Percentiles rank a stretch among this genome's conserved stretches.
phyloP scores from a whole-genome alignment of 2,113 vertebrate species.

The Ophthalmolycus amberensis region DNA sequence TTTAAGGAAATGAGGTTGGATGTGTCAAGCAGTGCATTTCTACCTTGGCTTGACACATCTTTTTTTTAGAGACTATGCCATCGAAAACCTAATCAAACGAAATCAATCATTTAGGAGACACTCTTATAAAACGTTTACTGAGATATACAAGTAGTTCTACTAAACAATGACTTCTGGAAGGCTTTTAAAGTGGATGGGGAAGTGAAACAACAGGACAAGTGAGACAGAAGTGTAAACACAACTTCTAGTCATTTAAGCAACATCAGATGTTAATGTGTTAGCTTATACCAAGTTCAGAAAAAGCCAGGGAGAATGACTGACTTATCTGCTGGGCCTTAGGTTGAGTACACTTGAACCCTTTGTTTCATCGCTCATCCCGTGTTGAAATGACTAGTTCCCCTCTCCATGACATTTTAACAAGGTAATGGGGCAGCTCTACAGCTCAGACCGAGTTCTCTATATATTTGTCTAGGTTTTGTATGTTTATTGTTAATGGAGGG shows the following conservation, averaged over 20 bases:
- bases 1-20: conserved; percentile 1
- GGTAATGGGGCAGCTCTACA: conserved; percentile 24
- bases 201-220: neutral
- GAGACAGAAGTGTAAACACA: conserved; percentile 7
- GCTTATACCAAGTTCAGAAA: conserved; percentile 14
- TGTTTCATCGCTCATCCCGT: conserved; percentile 56
- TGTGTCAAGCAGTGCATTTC: neutral
- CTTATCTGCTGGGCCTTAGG: conserved; percentile 18
- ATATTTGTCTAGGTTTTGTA: conserved; percentile 31
- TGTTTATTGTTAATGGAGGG: conserved; percentile 22
- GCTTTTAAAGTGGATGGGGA: neutral
- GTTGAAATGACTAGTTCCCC: conserved; percentile 28
- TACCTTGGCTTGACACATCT: neutral
- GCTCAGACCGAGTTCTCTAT: conserved; percentile 19
- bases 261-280: neutral
- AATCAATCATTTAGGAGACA: neutral
- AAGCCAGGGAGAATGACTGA: conserved; percentile 34
- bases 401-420: conserved; percentile 56
- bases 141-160: neutral
- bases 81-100: neutral
- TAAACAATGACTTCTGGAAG: conserved; percentile 1
- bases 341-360: conserved; percentile 42
- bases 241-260: neutral
- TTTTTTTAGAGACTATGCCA: neutral
- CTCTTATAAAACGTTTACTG: neutral